These are phyloP conservation scores for Strongylocentrotus purpuratus DNA, from an alignment of 35 echinoderm and acorn worm species.

Conservation along the genomic window DNA sequence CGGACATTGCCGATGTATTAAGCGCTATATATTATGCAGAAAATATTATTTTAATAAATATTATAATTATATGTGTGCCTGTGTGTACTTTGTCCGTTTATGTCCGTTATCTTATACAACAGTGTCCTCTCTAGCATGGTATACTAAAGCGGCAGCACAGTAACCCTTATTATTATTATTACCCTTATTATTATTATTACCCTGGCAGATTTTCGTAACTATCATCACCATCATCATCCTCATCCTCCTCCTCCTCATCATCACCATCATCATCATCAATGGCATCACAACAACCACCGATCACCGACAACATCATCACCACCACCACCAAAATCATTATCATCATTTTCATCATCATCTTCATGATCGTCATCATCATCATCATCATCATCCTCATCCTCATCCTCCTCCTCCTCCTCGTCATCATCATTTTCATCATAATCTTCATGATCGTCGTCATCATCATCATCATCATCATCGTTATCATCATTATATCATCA, in stretches of 20 bases:
- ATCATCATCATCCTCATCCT: slow-evolving; percentile 58
- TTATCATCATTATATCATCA: slow-evolving; percentile 19
- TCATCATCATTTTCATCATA: not conserved
- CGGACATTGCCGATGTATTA: too few relatives aligned
- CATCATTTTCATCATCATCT: slow-evolving; percentile 39
- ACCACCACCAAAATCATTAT: not conserved
- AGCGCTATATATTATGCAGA: too few relatives aligned
- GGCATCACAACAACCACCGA: not conserved
- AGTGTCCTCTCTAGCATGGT: too few relatives aligned
- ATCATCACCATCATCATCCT: not conserved
- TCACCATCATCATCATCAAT: not conserved
- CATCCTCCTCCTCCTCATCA: not conserved
- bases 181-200: too few relatives aligned
- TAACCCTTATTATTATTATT: too few relatives aligned
- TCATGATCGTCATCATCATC: slow-evolving; percentile 47
- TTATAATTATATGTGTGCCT: too few relatives aligned
- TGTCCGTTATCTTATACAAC: too few relatives aligned
- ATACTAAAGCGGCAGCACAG: too few relatives aligned
- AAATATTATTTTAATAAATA: too few relatives aligned
- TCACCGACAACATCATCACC: not conserved
- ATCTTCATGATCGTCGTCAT: not conserved
- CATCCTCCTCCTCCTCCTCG: not conserved
- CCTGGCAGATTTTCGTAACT: not conserved
- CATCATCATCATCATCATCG: not conserved
- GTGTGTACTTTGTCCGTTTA: too few relatives aligned